A percentile compares a stretch with the other conserved stretches of the same genome.
Evolutionary conservation across 2,113 vertebrate species (phyloP).

Genomic region (Salvelinus sp.): DNA sequence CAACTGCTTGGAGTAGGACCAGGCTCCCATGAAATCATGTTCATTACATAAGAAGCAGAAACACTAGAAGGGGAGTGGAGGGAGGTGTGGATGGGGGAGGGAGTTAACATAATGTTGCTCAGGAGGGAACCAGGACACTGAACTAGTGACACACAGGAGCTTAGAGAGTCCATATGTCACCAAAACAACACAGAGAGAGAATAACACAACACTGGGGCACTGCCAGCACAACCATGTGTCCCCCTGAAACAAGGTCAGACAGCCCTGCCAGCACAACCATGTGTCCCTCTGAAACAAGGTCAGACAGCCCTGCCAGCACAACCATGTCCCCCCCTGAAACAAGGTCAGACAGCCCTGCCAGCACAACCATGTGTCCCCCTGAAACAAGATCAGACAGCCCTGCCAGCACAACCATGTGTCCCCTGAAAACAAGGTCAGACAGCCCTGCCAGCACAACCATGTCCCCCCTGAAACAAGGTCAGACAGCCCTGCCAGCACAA

Average conservation of each 20-base stretch:
- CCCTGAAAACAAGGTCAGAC: no score
- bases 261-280: no score
- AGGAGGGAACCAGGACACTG: constrained; percentile 55
- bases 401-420: no score
- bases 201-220: constrained; percentile 2
- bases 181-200: background rate
- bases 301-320: background rate
- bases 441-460: no score
- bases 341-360: background rate
- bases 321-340: background rate
- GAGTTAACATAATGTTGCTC: constrained; percentile 60
- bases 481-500: background rate
- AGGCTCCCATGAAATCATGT: constrained; percentile 22
- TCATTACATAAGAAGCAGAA: constrained; percentile 56
- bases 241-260: background rate
- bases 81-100: constrained; percentile 20
- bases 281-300: background rate
- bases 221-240: constrained; percentile 5
- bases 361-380: no score
- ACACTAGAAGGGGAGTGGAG: constrained; percentile 15
- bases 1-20: background rate
- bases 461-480: no score
- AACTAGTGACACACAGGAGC: constrained; percentile 59
- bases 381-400: no score
- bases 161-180: constrained; percentile 62